phyloP scores from a whole-genome alignment of 2,888 invertebrate species.

The Ormyrus pomaceus region DNA sequence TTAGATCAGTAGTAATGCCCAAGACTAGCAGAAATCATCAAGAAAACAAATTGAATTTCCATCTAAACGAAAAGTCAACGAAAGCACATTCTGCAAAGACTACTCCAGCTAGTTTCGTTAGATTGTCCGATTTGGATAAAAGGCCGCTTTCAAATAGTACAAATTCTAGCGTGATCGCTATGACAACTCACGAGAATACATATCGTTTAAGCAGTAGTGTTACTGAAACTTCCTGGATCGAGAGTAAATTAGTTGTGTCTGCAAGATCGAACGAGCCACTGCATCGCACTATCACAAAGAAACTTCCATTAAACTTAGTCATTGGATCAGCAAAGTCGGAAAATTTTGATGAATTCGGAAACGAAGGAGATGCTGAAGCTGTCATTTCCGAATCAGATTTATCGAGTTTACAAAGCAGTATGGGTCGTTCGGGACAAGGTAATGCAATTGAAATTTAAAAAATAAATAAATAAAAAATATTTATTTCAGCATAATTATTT shows the following conservation, averaged over 20 bases:
- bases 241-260: slow-evolving; percentile 79
- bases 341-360: slow-evolving; percentile 61
- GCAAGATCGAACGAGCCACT: slow-evolving; percentile 80
- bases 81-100: slow-evolving; percentile 49
- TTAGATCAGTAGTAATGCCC: slow-evolving; percentile 4
- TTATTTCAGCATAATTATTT: background rate
- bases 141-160: slow-evolving; percentile 76
- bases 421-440: slow-evolving; percentile 76
- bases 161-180: slow-evolving; percentile 64
- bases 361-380: slow-evolving; percentile 69
- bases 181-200: slow-evolving; percentile 66
- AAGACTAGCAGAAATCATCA: background rate
- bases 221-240: slow-evolving; percentile 83
- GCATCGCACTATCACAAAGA: slow-evolving; percentile 63
- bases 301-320: slow-evolving; percentile 59
- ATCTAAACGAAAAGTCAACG: slow-evolving; percentile 32
- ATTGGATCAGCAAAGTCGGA: slow-evolving; percentile 64
- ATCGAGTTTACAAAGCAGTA: slow-evolving; percentile 77
- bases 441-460: slow-evolving; percentile 40
- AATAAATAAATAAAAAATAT: background rate
- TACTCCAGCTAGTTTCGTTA: slow-evolving; percentile 79
- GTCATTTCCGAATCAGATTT: slow-evolving; percentile 75
- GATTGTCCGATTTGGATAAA: slow-evolving; percentile 88
- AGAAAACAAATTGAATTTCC: background rate
- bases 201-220: slow-evolving; percentile 83